Evolutionary conservation across 53 echinoderm and acorn worm species (phyloP).

Genomic region (Paracentrotus lividus): DNA sequence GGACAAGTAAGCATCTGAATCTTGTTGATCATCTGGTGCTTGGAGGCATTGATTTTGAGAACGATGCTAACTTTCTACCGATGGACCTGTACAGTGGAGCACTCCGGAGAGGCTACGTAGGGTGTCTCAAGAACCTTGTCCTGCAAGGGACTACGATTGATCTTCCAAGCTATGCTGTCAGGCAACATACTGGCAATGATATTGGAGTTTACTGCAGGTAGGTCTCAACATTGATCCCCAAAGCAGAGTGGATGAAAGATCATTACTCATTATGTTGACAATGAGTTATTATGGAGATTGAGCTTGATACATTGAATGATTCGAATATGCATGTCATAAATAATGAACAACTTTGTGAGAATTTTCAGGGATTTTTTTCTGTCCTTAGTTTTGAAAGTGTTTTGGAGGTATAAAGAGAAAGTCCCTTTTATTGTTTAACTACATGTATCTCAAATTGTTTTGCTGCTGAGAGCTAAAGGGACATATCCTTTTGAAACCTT

Average conservation of each 20-base stretch:
- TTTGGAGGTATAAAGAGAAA: too few species aligned
- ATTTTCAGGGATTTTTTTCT: neutral
- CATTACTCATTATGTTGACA: neutral
- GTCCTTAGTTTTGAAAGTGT: neutral
- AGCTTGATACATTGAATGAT: neutral
- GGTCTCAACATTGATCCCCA: neutral
- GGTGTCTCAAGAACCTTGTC: slow-evolving; percentile 90
- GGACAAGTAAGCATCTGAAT: slow-evolving; percentile 84
- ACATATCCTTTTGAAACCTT: too few species aligned
- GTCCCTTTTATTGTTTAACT: too few species aligned
- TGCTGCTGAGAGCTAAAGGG: too few species aligned
- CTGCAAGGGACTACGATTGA: slow-evolving; percentile 87
- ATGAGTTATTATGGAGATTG: neutral
- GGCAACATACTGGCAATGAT: slow-evolving; percentile 74
- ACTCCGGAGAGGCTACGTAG: slow-evolving; percentile 88
- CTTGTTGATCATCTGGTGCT: slow-evolving; percentile 85
- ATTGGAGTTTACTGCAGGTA: slow-evolving; percentile 82
- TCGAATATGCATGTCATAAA: neutral
- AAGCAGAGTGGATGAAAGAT: too few species aligned
- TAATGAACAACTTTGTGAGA: neutral
- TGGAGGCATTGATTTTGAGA: slow-evolving; percentile 84
- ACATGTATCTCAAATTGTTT: too few species aligned
- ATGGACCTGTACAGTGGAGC: slow-evolving; percentile 88
- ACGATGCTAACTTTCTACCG: slow-evolving; percentile 75
- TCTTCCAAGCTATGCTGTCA: slow-evolving; percentile 77